phyloP scores from a whole-genome alignment of 2,797 vertebrate genomes.

The Aselliscus stoliczkanus region DNA sequence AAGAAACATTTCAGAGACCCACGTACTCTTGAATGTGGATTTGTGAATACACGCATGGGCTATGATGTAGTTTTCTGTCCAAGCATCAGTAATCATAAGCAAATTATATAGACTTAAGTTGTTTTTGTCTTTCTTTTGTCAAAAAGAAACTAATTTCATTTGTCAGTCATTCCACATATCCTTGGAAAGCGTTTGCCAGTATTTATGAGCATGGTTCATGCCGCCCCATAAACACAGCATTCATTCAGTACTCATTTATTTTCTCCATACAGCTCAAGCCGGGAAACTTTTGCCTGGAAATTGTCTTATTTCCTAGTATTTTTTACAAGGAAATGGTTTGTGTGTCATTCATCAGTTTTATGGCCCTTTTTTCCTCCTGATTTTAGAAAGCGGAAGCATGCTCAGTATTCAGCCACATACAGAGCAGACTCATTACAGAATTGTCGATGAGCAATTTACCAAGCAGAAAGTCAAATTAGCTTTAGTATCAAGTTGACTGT shows the following conservation, averaged over 20 bases:
- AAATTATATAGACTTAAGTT: conserved; percentile 49
- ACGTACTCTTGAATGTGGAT: conserved; percentile 22
- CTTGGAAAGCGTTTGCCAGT: conserved; percentile 61
- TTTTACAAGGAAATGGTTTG: conserved; percentile 78
- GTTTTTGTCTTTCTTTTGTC: conserved; percentile 64
- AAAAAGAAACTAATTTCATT: conserved; percentile 66
- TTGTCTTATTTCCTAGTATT: conserved; percentile 71
- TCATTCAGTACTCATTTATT: conserved; percentile 63
- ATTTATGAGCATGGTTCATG: conserved; percentile 73
- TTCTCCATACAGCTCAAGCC: conserved; percentile 58
- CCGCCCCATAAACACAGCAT: conserved; percentile 66
- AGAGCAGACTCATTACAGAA: conserved; percentile 79
- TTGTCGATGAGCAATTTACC: conserved; percentile 76
- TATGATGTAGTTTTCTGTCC: conserved; percentile 40
- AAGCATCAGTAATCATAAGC: conserved; percentile 70
- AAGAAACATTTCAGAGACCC: not conserved
- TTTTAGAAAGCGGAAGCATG: conserved; percentile 68
- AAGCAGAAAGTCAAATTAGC: conserved; percentile 78
- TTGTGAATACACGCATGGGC: not conserved
- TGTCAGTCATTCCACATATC: conserved; percentile 60
- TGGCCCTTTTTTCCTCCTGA: conserved; percentile 30
- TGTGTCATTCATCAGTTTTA: conserved; percentile 79
- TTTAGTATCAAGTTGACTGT: conserved; percentile 67
- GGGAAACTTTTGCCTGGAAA: conserved; percentile 73
- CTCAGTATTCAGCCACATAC: conserved; percentile 73